Conservation (phyloP, 2,888 invertebrate genomes). For the Brachyptera putata region DNA sequence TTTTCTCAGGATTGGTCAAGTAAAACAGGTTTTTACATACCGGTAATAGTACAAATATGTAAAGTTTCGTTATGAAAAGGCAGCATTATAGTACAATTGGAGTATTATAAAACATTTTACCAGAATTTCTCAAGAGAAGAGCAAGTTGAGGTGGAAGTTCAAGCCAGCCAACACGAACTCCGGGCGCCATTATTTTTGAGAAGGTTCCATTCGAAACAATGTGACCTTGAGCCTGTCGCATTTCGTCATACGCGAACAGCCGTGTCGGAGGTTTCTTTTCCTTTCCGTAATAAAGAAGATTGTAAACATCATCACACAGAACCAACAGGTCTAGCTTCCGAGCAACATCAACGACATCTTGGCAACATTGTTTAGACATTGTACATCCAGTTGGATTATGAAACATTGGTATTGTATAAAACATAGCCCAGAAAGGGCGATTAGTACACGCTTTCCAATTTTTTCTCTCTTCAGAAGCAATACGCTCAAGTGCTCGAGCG, state of each 20-base stretch:
- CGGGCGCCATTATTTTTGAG: constrained; percentile 61
- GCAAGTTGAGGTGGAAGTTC: constrained; percentile 51
- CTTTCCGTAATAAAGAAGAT: constrained; percentile 51
- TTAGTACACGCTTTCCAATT: constrained; percentile 38
- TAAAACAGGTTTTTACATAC: no score
- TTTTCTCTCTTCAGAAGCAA: constrained; percentile 41
- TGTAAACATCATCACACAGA: constrained; percentile 61
- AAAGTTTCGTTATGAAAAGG: no score
- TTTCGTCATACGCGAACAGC: constrained; percentile 48
- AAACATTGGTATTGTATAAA: constrained; percentile 55
- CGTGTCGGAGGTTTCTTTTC: constrained; percentile 46
- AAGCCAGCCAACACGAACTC: constrained; percentile 61
- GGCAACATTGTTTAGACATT: constrained; percentile 41
- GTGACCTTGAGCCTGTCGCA: constrained; percentile 48
- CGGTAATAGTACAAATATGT: no score
- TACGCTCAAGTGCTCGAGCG: constrained; percentile 46
- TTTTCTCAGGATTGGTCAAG: no score
- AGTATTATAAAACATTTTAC: no score
- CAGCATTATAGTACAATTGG: no score
- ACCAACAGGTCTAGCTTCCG: constrained; percentile 48
- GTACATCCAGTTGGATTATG: constrained; percentile 58
- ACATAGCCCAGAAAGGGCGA: constrained; percentile 53
- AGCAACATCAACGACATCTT: constrained; percentile 44
- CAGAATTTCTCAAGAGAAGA: constrained; percentile 43
- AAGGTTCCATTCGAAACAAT: constrained; percentile 61